A percentile compares a stretch with the other conserved stretches of the same genome.
Evolutionary conservation across 2,888 invertebrate species (phyloP).

Genomic region (Epinotia brunnichana): DNA sequence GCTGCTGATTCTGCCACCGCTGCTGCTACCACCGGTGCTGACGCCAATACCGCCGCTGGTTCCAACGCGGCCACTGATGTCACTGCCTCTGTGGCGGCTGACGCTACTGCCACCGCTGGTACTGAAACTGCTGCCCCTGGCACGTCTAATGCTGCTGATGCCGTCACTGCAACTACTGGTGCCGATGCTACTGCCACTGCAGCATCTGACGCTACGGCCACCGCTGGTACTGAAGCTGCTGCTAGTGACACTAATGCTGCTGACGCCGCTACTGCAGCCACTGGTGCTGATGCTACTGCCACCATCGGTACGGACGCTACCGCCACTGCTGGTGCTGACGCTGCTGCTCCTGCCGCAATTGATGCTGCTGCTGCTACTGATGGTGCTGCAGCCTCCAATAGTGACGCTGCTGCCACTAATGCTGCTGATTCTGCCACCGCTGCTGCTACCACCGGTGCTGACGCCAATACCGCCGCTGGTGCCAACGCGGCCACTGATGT

Average conservation of each 20-base stretch:
- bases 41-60: slow-evolving; percentile 12
- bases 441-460: neutral
- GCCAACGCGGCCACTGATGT: slow-evolving; percentile 5
- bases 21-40: neutral
- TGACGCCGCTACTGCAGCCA: neutral
- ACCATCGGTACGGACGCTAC: neutral
- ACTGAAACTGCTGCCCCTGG: no score
- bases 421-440: neutral
- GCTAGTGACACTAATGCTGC: neutral
- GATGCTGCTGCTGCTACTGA: slow-evolving; percentile 10
- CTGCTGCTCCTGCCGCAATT: neutral
- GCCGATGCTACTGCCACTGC: slow-evolving; percentile 1
- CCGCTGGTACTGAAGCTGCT: slow-evolving; percentile 8
- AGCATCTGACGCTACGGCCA: slow-evolving; percentile 9
- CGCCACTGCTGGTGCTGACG: slow-evolving; percentile 20
- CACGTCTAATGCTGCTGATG: neutral
- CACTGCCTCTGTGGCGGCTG: slow-evolving; percentile 3
- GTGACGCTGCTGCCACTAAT: slow-evolving; percentile 7
- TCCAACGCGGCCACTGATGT: slow-evolving; percentile 6
- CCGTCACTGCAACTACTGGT: neutral
- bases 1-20: neutral
- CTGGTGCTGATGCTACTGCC: no score
- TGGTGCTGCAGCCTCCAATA: neutral
- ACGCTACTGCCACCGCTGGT: neutral
- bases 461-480: slow-evolving; percentile 10